phyloP scores from a whole-genome alignment of 2,113 vertebrate species.

The Okapia johnstoni region DNA sequence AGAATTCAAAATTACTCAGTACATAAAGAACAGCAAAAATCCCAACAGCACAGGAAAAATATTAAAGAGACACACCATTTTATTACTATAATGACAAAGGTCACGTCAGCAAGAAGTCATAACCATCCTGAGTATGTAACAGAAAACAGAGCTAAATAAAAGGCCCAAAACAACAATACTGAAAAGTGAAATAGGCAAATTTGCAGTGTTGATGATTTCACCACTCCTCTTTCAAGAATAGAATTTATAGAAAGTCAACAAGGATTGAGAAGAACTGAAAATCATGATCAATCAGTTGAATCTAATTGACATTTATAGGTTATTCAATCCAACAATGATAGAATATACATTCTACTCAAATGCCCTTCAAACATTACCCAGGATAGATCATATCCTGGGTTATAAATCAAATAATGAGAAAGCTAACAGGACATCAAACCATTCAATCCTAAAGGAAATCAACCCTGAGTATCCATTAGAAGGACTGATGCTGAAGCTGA shows the following conservation, averaged over 20 bases:
- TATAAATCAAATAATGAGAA: slow-evolving; percentile 4
- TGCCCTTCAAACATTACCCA: neutral
- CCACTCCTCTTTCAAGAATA: neutral
- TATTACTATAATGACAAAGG: neutral
- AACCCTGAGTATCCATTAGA: neutral
- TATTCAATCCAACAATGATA: neutral
- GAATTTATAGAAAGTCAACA: neutral
- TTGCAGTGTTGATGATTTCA: neutral
- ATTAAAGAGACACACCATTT: neutral
- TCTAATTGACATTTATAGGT: neutral
- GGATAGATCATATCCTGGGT: neutral
- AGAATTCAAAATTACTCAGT: neutral
- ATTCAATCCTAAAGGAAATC: neutral
- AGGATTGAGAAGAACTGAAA: neutral
- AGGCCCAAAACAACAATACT: neutral
- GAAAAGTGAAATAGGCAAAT: neutral
- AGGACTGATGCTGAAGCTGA: neutral
- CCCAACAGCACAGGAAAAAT: neutral
- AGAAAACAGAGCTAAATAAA: neutral
- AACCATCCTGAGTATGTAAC: neutral
- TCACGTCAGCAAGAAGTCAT: neutral
- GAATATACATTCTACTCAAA: neutral
- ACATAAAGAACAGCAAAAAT: neutral
- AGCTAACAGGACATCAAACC: neutral
- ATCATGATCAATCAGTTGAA: neutral